Evolutionary conservation across 2,113 vertebrate species (phyloP), one percentile per base, ranked within the genome.

Genomic region (Sterrhoptilus dennistouni): DNA sequence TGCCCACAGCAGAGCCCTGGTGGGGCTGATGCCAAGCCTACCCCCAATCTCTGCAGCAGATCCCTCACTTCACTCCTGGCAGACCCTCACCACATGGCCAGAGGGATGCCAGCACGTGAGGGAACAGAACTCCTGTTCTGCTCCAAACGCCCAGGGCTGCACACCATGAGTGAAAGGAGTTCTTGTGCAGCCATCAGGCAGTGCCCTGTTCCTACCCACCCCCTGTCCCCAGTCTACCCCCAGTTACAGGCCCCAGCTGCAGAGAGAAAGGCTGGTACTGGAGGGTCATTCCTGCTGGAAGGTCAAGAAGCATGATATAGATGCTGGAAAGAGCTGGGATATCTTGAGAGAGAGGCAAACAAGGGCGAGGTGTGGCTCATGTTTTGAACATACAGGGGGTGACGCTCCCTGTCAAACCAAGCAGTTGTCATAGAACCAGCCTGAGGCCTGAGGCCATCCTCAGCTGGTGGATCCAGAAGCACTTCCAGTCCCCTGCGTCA

Each of bases 21-120:
- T 1, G 1, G 56, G 2, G 22, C 36, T 0, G 0, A 22, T 9
- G 14, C 66, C 66, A 84, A 92, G n/a, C 4, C 27, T 33, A 24
- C 12, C 8, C 25, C 6, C 8, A 17, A 3, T 42, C 31, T 29
- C 31, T 4, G 3, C 35, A 82, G 60, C 14, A 82, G 45, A 63
- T 60, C 24, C 22, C 12, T 63, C 4, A 0, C 14, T 56, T 68
- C 4, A 1, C 38, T 53, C 50, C n/a, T 36, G 22, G 52, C 20
- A 89, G 57, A 35, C 53, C 17, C 61, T 68, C 14, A 57, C 5
- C 44, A 45, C 12, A 2, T 4, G 25, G 44, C 57, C 35, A 85
- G 74, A 84, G 69, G 49, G 54, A 79, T 3, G 2, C 11, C 70
- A 66, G 81, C 9, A 29, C 1, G 1, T 2, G 2, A 79, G 11